phyloP scores from a whole-genome alignment of 2,113 vertebrate species.

The Myrmecophaga tridactyla region DNA sequence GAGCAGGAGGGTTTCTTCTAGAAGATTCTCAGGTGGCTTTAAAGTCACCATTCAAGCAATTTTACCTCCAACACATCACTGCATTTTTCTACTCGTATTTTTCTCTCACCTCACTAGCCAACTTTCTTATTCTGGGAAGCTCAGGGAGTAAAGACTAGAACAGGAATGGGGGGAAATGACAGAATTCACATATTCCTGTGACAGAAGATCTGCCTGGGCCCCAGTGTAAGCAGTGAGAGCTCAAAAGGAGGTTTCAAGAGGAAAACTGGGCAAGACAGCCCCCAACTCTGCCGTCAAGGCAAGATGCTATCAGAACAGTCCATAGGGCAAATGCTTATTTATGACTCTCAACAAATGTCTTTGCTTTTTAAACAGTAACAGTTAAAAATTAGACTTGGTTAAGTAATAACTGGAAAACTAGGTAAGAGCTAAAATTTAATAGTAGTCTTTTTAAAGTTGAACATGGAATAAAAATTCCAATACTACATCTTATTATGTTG shows the following conservation, averaged over 20 bases:
- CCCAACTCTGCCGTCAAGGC: background rate
- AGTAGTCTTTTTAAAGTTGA: background rate
- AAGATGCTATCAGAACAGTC: background rate
- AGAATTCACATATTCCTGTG: background rate
- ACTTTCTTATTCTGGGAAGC: background rate
- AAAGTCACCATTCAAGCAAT: background rate
- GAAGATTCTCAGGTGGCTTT: background rate
- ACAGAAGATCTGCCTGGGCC: background rate
- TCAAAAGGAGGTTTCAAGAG: background rate
- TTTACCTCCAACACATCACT: background rate
- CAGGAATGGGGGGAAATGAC: background rate
- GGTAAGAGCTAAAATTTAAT: background rate
- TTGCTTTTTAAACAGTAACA: background rate
- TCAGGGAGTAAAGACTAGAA: background rate
- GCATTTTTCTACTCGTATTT: background rate
- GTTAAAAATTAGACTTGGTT: background rate
- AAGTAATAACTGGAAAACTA: background rate
- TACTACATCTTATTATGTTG: background rate
- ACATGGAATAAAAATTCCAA: background rate
- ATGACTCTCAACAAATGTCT: background rate
- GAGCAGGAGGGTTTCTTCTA: background rate
- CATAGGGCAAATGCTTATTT: background rate
- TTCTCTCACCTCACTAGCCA: background rate
- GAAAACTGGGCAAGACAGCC: background rate
- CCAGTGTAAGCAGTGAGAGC: background rate